Base-by-base conservation (phyloP, 2,888 invertebrate genomes). In the Steromphala cineraria region DNA sequence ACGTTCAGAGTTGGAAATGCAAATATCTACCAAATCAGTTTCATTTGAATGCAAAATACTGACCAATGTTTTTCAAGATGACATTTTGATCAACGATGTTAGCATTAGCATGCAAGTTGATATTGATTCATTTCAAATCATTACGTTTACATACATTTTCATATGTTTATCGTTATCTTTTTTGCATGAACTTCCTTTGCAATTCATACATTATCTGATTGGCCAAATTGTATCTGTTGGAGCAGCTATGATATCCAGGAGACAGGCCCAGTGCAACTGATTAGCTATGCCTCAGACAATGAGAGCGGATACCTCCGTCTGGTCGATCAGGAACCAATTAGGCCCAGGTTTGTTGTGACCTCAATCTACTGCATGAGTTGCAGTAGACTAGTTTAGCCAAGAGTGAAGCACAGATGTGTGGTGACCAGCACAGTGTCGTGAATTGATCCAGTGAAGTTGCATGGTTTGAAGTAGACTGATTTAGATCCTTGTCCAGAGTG, bases 211-310 rank as follows among this genome's bases (percentile, higher is more conserved):
- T 36, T 75, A 17, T n/a, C 67, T 75, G 52, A 52, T n/a, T 17
- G 24, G 24, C 36, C 53, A 31, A 56, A 15, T 19, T 36, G 71
- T 71, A 28, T 36, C 13, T 71, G 28, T 75, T 53, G 75, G 76
- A 53, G 36, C 53, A 75, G 76, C 79, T 91, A 91, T 83, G 90
- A 91, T 82, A 88, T 91, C 56, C 89, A 90, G 77, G 85, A 86
- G 75, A 88, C 88, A 74, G 90, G 91, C 13, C 90, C 90, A 40
- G 91, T 91, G 28, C 91, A 91, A 80, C 88, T 89, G 81, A 91
- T 91, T 82, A 90, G 87, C 83, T 91, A 91, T 81, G 91, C 90
- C 40, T 90, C 91, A 8, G 91, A 91, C 83, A 88, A 86, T 24
- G 91, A 89, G 80, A 86, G 87, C 31, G 91, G 90, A 21, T 89